Conservation (phyloP, 2,113 vertebrate genomes). For the Catharus bicknelli region DNA sequence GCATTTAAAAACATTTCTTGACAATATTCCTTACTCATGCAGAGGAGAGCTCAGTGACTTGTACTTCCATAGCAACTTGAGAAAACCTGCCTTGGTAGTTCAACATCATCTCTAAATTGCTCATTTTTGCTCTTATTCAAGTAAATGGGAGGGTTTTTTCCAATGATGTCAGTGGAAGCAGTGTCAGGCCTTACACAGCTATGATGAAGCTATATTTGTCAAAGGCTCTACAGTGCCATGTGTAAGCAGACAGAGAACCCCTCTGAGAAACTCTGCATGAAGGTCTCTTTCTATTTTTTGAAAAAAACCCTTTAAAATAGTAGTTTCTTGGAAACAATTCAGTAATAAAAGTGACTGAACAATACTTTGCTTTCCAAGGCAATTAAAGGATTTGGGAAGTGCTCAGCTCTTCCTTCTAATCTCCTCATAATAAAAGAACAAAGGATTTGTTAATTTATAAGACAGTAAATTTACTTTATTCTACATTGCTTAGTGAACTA, state of each 20-base stretch:
- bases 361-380: neutral
- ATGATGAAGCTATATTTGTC: neutral
- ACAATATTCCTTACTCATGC: neutral
- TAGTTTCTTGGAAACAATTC: neutral
- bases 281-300: neutral
- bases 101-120: neutral
- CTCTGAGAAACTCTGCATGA: neutral
- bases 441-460: neutral
- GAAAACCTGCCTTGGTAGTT: neutral
- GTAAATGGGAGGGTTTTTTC: neutral
- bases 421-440: neutral
- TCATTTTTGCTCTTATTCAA: neutral
- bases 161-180: neutral
- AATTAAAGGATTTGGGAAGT: slow-evolving; percentile 6
- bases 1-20: neutral
- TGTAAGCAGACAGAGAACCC: neutral
- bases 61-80: neutral
- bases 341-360: neutral
- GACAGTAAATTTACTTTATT: neutral
- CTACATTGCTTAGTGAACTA: neutral
- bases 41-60: neutral
- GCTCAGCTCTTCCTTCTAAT: neutral
- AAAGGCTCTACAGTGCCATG: neutral
- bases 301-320: neutral
- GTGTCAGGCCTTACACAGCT: neutral